phyloP scores from a whole-genome alignment of 2,888 invertebrate species.

The Coenonympha arcania region DNA sequence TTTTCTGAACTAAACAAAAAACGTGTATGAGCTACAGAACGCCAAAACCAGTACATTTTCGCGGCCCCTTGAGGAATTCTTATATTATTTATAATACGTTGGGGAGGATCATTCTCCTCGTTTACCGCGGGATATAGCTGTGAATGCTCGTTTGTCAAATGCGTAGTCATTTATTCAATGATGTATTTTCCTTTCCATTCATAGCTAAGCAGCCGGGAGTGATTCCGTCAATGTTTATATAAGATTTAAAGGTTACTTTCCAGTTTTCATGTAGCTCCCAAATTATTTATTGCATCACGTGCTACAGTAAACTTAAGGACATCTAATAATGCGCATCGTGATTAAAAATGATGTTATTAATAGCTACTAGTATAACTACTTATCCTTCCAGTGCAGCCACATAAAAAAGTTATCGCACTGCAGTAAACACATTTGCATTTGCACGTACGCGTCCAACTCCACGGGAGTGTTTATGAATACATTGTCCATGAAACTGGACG shows the following conservation, averaged over 20 bases:
- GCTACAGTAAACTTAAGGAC: too few species aligned
- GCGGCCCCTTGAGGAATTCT: conserved; percentile 56
- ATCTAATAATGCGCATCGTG: too few species aligned
- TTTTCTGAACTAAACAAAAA: conserved; percentile 33
- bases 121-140: conserved; percentile 67
- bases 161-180: conserved; percentile 71
- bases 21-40: conserved; percentile 44
- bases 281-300: too few species aligned
- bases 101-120: conserved; percentile 68
- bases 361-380: neutral
- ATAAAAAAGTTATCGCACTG: conserved; percentile 18
- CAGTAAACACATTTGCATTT: conserved; percentile 22
- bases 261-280: neutral
- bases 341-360: neutral
- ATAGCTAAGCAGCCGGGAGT: conserved; percentile 33
- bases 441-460: conserved; percentile 19
- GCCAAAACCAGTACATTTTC: conserved; percentile 58
- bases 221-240: conserved; percentile 25
- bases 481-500: conserved; percentile 25
- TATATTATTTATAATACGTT: conserved; percentile 69
- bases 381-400: neutral
- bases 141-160: conserved; percentile 73
- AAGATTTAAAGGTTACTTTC: too few species aligned
- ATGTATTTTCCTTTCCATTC: conserved; percentile 46
- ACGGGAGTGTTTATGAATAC: conserved; percentile 25